Evolutionary conservation across 92 coral and sea anemone genomes (phyloP), one percentile per base, ranked within the genome.

Genomic region (Isaurus tuberculatus): DNA sequence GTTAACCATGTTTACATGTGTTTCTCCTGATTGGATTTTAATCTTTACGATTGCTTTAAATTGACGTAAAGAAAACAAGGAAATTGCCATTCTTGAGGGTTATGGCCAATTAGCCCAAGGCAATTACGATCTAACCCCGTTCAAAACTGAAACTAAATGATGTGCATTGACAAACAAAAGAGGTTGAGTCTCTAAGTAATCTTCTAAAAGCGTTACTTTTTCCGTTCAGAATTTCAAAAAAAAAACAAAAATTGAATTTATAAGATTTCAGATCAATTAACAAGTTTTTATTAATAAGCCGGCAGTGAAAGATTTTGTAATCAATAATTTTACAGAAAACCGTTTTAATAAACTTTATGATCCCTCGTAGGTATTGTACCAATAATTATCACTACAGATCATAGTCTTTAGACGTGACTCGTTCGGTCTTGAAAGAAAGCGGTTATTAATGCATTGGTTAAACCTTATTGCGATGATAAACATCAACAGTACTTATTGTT

Each of bases 31-130:
- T 6, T 36, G 15, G 2, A 77, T 10, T 15, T 25, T 77, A 7
- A 53, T 22, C 19, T 65, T 13, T 3, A 55, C 7, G 26, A 34
- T 61, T 51, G 23, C 55, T 19, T 19, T 30, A 33, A 17, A 57
- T 13, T 31, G 57, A 57, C 53, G 34, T 74, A 43, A 65, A 57
- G 68, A 25, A 25, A 77, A 77, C 70, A 25, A 57, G n/a, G 70
- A 57, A 61, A 75, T 73, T 73, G 53, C 31, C 48, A 75, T n/a
- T 49, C 9, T 8, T 11, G 44, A 55, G n/a, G 6, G 32, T 17
- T 58, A 11, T 2, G 31, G 32, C 81, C 81, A 75, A 53, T 57
- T 75, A 7, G 68, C 81, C 81, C 27, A 55, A 57, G 82, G 70
- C 82, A 25, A 15, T 22, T 58, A 36, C 49, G 37, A 26, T 46